Evolutionary conservation across 1,140 invertebrate genomes (phyloP), one percentile per base, ranked within the genome.

Genomic region (Trichoplusia ni): DNA sequence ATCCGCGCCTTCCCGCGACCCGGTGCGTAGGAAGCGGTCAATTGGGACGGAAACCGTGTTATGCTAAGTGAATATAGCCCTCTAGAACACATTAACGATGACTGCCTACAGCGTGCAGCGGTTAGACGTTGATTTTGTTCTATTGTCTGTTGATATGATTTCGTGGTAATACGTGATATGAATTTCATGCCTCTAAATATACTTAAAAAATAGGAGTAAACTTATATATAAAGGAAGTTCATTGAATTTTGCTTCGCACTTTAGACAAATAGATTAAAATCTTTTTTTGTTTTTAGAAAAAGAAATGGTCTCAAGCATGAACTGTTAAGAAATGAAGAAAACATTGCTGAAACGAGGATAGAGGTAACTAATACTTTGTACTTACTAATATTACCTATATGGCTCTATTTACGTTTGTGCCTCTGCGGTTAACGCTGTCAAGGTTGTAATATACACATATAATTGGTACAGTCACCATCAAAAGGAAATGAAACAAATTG

Each of bases 301-400:
- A 75, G 80, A 64, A 86, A 88, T 66, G 87, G 87, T 0, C 69
- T 90, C 14, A 89, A 90, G 67, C 87, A 90, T 40, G 86, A 90
- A 67, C 69, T 88, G 18, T 62, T 90, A 29, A 72, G 83, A 59
- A 89, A 90, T 42, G 87, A 90, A 68, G 85, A 88, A 63, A 74
- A 71, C 37, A 69, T 90, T 27, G 87, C 84, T 21, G 87, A 90
- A 69, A 90, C 87, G n/a, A 77, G 87, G 66, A 84, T 90, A 67
- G 87, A 90, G 73, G 87, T 90, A 77, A 72, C 73, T 25, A 3
- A 23, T 40, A 1, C 16, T 2, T 47, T 37, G 7, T 11, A n/a
- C n/a, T n/a, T n/a, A n/a, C n/a, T n/a, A n/a, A n/a, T n/a, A n/a
- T n/a, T n/a, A n/a, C n/a, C n/a, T n/a, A n/a, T n/a, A n/a, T n/a